Evolutionary conservation across 1,140 invertebrate genomes (phyloP).

Genomic region (Hypsibius dujardini): DNA sequence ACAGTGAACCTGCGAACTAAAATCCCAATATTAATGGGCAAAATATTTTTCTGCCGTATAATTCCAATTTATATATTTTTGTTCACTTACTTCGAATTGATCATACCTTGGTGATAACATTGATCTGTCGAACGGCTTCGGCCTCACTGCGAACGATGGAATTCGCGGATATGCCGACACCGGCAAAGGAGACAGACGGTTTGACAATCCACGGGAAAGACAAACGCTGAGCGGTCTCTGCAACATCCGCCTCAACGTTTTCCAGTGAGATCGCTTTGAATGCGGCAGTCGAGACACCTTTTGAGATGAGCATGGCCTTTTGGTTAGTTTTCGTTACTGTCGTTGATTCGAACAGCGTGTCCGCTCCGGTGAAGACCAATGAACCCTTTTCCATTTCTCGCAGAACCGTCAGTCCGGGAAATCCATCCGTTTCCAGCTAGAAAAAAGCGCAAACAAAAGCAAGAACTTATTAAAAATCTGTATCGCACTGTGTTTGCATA

Average conservation of each 20-base stretch:
- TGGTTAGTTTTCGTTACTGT: neutral
- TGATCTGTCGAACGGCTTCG: neutral
- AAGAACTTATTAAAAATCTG: no score
- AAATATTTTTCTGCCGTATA: no score
- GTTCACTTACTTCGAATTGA: no score
- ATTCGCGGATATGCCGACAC: neutral
- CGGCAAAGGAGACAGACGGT: neutral
- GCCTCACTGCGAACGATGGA: neutral
- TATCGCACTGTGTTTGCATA: no score
- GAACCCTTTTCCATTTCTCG: neutral
- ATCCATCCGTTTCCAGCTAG: neutral
- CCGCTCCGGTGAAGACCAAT: neutral
- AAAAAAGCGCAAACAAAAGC: no score
- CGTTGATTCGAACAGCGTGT: neutral
- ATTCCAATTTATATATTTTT: no score
- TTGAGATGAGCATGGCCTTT: neutral
- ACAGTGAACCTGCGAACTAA: no score
- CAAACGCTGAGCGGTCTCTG: neutral
- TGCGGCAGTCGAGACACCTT: neutral
- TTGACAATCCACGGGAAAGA: neutral
- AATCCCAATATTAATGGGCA: no score
- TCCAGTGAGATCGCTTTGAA: neutral
- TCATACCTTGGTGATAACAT: no score
- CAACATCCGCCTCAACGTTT: neutral
- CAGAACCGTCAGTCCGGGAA: neutral